Conservation (phyloP, 2,888 invertebrate genomes). For the Rhynchonema sp. region DNA sequence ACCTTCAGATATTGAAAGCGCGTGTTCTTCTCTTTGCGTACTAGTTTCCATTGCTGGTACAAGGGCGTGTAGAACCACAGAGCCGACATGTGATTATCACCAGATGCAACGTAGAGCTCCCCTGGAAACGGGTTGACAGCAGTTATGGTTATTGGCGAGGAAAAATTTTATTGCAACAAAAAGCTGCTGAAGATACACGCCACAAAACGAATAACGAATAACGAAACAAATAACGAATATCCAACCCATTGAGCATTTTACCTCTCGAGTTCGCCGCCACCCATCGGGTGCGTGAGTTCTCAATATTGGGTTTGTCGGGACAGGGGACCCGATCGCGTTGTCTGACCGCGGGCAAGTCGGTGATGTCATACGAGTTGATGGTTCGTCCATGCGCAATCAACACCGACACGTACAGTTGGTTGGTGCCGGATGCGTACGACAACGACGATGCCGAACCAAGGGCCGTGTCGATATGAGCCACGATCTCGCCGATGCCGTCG, state of each 20-base stretch:
- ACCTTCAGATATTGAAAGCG: background rate
- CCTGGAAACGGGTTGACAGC: background rate
- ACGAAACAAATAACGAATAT: background rate
- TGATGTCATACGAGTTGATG: background rate
- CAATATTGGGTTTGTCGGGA: background rate
- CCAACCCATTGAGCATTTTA: background rate
- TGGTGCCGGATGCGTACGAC: background rate
- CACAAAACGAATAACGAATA: background rate
- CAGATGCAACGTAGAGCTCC: conserved; percentile 1
- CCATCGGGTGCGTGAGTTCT: background rate
- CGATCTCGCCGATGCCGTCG: background rate
- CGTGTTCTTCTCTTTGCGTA: background rate
- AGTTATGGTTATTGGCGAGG: background rate
- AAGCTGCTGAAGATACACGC: background rate
- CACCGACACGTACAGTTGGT: background rate
- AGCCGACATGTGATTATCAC: conserved; percentile 3
- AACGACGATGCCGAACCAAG: background rate
- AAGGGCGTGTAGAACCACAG: conserved; percentile 1
- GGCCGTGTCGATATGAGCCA: background rate
- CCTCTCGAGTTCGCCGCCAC: background rate
- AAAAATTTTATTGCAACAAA: background rate
- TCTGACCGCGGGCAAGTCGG: background rate
- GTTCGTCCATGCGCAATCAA: background rate
- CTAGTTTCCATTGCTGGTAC: background rate
- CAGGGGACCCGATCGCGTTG: background rate